Conservation (phyloP, 2,113 vertebrate genomes). For the Periophthalmodon schlosseri region DNA sequence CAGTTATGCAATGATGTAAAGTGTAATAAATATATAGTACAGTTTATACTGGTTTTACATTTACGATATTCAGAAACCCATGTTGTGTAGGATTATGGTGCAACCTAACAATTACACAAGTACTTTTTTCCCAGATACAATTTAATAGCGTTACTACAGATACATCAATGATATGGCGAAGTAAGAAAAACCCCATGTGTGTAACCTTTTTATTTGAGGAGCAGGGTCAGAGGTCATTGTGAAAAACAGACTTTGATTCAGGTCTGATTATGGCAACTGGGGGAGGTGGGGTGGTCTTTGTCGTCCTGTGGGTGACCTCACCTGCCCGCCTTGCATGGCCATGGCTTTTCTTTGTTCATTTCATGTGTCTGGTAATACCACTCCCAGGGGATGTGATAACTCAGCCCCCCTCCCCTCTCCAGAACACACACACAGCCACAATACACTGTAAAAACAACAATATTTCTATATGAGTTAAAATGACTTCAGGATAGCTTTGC, state of each 20-base stretch:
- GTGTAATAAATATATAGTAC: too few species aligned
- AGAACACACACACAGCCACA: not conserved
- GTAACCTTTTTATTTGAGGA: not conserved
- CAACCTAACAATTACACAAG: too few species aligned
- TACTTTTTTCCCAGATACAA: not conserved
- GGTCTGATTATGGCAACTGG: conserved; percentile 6
- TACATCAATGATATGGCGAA: not conserved
- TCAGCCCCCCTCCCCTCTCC: conserved; percentile 20
- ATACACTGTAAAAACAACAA: not conserved
- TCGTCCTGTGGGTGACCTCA: conserved; percentile 64
- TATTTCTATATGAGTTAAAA: too few species aligned
- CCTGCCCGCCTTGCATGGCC: conserved; percentile 46
- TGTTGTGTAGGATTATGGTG: too few species aligned
- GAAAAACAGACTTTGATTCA: conserved; percentile 18
- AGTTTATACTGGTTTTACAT: too few species aligned
- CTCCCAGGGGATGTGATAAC: conserved; percentile 55
- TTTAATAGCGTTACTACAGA: too few species aligned
- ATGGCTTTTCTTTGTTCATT: conserved; percentile 54
- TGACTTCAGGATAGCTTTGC: too few species aligned
- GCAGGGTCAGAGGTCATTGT: conserved; percentile 28
- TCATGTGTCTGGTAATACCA: conserved; percentile 58
- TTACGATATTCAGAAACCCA: too few species aligned
- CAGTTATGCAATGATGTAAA: too few species aligned
- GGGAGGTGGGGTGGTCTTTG: conserved; percentile 46
- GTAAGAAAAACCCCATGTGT: conserved; percentile 1